Base-by-base conservation (phyloP, 2,113 vertebrate species). In the Grammomys surdaster region DNA sequence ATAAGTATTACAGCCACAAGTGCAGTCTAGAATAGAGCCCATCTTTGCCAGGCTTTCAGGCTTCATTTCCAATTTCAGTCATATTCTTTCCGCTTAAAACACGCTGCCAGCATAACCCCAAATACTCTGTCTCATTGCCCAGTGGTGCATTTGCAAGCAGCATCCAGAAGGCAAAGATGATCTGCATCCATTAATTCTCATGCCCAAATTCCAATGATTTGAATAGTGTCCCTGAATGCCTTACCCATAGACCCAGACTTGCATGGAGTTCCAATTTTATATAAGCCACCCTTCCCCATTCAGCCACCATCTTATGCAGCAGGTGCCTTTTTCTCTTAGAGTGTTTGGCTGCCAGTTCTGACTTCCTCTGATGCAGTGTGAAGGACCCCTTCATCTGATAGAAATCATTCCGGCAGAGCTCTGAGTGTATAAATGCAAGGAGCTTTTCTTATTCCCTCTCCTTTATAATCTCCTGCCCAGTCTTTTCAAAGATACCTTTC, bases 251-350 rank as follows among this genome's bases (percentile, higher is more conserved):
- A 89, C 97, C 51, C 40, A 80, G 69, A 56, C 54, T 92, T 82
- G 10, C 24, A 78, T 48, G 9, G 93, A 95, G 95, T 89, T 92
- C 33, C 86, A n/a, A 40, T 92, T 95, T 86, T 91, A 13, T 82
- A 2, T 81, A 88, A 90, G 51, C 92, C 8, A 73, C 82, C 70
- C n/a, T 63, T 22, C 40, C 51, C 58, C 46, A 11, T 90, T 89
- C 72, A 78, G 16, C 46, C 86, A 67, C 90, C 43, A 36, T 67
- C n/a, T 73, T 94, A 54, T 51, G 16, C 80, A 63, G 63, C 77
- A 48, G 3, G 69, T 33, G 4, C 75, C 80, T 86, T 81, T 54
- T 22, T 43, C 48, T 67, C 70, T 63, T n/a, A 3, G 31, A 48
- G 58, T 88, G 36, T 26, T 75, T 89, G n/a, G 28, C 16, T 67